These are phyloP conservation scores for Diabrotica balteata DNA, from an alignment of 2,888 invertebrate genomes.

Conservation along the genomic window DNA sequence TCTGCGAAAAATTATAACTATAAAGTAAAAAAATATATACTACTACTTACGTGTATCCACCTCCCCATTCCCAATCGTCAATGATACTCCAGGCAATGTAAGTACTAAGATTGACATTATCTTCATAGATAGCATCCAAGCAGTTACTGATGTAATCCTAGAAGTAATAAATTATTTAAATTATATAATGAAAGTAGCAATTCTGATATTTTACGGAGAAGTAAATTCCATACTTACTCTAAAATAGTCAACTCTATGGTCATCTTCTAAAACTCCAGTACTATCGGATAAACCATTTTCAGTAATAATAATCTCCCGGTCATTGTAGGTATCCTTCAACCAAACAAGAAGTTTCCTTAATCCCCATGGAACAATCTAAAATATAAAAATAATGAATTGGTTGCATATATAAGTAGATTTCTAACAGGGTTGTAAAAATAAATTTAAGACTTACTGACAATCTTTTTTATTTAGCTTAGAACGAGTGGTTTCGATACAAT, in stretches of 20 bases:
- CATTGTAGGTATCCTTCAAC: constrained; percentile 38
- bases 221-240: constrained; percentile 35
- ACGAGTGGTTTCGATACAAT: too few relatives aligned
- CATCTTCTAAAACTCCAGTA: constrained; percentile 37
- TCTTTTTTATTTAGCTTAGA: too few relatives aligned
- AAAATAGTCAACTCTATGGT: constrained; percentile 50
- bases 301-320: constrained; percentile 42
- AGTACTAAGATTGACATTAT: constrained; percentile 32
- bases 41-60: constrained; percentile 34
- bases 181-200: neutral
- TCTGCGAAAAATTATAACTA: neutral
- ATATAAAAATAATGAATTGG: neutral
- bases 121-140: constrained; percentile 35
- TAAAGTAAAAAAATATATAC: neutral
- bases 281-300: constrained; percentile 42
- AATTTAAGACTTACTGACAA: too few relatives aligned
- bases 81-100: constrained; percentile 37
- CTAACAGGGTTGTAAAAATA: too few relatives aligned
- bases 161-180: neutral
- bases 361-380: constrained; percentile 43
- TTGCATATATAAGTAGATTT: too few relatives aligned
- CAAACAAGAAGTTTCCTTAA: constrained; percentile 39
- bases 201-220: neutral
- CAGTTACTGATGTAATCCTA: constrained; percentile 34
- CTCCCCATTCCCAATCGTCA: constrained; percentile 38